A percentile compares a stretch with the other conserved stretches of the same genome.
These are phyloP conservation scores for Xenopus petersii DNA, from an alignment of 2,797 vertebrate genomes.

Conservation along the genomic window DNA sequence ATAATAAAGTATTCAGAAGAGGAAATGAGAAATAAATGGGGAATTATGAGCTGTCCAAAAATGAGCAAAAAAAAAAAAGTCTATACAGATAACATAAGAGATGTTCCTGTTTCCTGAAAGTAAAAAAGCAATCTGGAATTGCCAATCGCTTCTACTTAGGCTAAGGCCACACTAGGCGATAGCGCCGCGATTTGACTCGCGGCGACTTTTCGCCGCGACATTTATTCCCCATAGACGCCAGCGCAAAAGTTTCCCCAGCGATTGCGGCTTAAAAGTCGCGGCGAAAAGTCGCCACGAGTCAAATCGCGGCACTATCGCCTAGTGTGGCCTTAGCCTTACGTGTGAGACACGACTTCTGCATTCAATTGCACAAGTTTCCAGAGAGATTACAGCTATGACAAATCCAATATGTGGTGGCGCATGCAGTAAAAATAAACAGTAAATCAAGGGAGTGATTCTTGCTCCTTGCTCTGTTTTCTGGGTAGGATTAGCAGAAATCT, in stretches of 20 bases:
- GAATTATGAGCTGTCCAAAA: not conserved
- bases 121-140: too few relatives aligned
- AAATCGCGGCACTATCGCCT: too few relatives aligned
- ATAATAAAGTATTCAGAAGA: not conserved
- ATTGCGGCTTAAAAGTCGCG: too few relatives aligned
- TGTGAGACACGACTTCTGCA: slow-evolving; percentile 46
- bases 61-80: too few relatives aligned
- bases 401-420: not conserved
- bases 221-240: too few relatives aligned
- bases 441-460: not conserved
- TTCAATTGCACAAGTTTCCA: not conserved
- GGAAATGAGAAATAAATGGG: not conserved
- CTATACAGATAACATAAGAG: not conserved
- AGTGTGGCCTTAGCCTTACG: too few relatives aligned
- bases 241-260: too few relatives aligned
- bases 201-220: too few relatives aligned
- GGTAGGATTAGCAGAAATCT: not conserved
- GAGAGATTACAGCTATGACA: not conserved
- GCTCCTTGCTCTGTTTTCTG: not conserved
- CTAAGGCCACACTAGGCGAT: too few relatives aligned
- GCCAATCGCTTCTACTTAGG: slow-evolving; percentile 27
- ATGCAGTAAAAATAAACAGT: not conserved
- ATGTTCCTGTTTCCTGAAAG: too few relatives aligned
- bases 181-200: too few relatives aligned
- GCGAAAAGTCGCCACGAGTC: too few relatives aligned